Conservation (phyloP, 2,888 invertebrate genomes). For the Epinotia brunnichana region DNA sequence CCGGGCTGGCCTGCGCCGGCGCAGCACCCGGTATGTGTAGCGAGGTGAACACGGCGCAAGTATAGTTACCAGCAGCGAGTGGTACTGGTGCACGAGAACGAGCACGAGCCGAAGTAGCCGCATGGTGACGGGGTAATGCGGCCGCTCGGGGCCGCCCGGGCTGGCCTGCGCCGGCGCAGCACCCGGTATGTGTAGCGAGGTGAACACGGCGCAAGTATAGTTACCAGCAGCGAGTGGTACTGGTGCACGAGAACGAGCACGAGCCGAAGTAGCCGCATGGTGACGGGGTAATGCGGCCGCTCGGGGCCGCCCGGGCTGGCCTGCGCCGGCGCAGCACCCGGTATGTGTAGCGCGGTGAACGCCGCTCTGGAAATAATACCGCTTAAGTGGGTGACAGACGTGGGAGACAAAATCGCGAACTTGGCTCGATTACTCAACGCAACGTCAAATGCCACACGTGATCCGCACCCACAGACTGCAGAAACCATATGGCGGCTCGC, state of each 20-base stretch:
- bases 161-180: constrained; percentile 47
- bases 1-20: no score
- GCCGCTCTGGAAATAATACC: constrained; percentile 71
- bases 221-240: constrained; percentile 94
- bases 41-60: no score
- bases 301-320: constrained; percentile 86
- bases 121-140: constrained; percentile 98
- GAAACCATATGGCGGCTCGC: no score
- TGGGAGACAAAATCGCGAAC: no score
- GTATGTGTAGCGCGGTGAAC: constrained; percentile 72
- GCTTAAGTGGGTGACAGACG: no score
- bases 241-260: constrained; percentile 96
- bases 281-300: constrained; percentile 98
- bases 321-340: constrained; percentile 56
- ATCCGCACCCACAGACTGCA: no score
- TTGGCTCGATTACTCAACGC: no score
- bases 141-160: constrained; percentile 91
- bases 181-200: constrained; percentile 60
- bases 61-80: constrained; percentile 94
- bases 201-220: background rate
- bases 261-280: constrained; percentile 95
- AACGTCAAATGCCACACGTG: no score
- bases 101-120: constrained; percentile 95
- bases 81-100: constrained; percentile 96
- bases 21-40: no score